Conservation (phyloP, 2,888 invertebrate genomes). For the Malthinus flaveolus region DNA sequence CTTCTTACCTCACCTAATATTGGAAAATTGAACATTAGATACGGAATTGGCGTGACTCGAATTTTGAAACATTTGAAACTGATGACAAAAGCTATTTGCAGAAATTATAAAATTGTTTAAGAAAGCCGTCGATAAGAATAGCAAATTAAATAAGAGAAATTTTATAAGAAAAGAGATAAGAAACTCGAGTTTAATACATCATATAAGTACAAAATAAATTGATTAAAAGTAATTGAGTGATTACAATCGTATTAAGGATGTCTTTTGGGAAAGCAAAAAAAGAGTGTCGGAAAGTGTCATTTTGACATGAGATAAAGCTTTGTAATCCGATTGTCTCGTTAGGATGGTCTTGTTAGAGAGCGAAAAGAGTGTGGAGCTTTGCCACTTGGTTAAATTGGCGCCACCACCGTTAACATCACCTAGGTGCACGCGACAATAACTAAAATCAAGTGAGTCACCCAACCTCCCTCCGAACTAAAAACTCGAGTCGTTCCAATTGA, state of each 20-base stretch:
- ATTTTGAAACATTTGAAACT: no score
- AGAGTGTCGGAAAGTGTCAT: no score
- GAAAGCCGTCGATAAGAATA: no score
- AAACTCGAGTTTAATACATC: no score
- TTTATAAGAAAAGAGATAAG: no score
- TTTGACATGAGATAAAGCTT: constrained; percentile 51
- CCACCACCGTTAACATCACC: constrained; percentile 40
- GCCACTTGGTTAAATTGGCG: constrained; percentile 47
- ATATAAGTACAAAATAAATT: no score
- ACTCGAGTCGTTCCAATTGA: constrained; percentile 42
- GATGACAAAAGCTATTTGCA: no score
- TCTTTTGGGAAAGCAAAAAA: constrained; percentile 23
- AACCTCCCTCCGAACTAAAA: constrained; percentile 24
- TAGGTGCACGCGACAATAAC: constrained; percentile 44
- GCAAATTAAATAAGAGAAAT: no score
- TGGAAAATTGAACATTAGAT: no score
- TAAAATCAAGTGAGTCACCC: constrained; percentile 37
- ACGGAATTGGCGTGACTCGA: no score
- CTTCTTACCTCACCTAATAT: no score
- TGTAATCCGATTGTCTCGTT: constrained; percentile 55
- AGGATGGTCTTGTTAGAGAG: constrained; percentile 51
- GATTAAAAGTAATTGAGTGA: constrained; percentile 43
- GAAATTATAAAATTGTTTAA: no score
- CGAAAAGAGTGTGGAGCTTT: constrained; percentile 24
- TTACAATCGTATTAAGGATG: constrained; percentile 45